A percentile compares a stretch with the other conserved stretches of the same genome.
These are phyloP conservation scores for Rhingia campestris DNA, from an alignment of 2,888 invertebrate species.

Conservation along the genomic window DNA sequence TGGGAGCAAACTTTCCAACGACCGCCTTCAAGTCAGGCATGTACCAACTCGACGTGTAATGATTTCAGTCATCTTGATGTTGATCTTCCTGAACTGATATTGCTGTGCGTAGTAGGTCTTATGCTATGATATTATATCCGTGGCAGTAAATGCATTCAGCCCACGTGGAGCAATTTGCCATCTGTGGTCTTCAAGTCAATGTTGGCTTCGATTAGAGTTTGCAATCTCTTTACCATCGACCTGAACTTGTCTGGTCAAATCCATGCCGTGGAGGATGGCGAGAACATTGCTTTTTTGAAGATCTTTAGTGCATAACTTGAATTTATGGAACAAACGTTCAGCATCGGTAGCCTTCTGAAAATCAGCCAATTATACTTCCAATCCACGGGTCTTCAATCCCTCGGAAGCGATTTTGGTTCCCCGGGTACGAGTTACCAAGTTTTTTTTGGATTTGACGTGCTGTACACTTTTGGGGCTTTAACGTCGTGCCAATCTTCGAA, in stretches of 20 bases:
- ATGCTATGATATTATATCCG: conserved; percentile 95
- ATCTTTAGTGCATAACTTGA: conserved; percentile 98
- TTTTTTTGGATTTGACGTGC: conserved; percentile 98
- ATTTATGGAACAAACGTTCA: conserved; percentile 98
- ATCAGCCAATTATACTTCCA: conserved; percentile 98
- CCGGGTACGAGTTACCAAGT: conserved; percentile 98
- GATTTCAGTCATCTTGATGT: conserved; percentile 98
- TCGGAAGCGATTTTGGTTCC: conserved; percentile 97
- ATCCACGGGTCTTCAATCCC: conserved; percentile 98
- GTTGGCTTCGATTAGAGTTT: conserved; percentile 98
- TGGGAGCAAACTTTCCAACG: conserved; percentile 97
- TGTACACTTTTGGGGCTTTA: conserved; percentile 98
- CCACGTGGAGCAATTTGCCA: conserved; percentile 96
- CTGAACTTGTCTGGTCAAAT: conserved; percentile 99
- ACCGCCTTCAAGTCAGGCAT: conserved; percentile 97
- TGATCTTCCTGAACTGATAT: conserved; percentile 96
- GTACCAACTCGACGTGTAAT: conserved; percentile 95
- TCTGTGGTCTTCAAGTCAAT: conserved; percentile 99
- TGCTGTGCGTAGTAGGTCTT: conserved; percentile 99
- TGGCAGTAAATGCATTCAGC: conserved; percentile 99
- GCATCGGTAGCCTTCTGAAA: conserved; percentile 97
- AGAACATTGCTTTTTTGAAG: conserved; percentile 98
- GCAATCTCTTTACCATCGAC: conserved; percentile 99
- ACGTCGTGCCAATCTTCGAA: conserved; percentile 99
- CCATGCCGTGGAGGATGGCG: conserved; percentile 99